These are phyloP conservation scores for Pteropus rufus DNA, from an alignment of 2,797 vertebrate species.

Conservation along the genomic window DNA sequence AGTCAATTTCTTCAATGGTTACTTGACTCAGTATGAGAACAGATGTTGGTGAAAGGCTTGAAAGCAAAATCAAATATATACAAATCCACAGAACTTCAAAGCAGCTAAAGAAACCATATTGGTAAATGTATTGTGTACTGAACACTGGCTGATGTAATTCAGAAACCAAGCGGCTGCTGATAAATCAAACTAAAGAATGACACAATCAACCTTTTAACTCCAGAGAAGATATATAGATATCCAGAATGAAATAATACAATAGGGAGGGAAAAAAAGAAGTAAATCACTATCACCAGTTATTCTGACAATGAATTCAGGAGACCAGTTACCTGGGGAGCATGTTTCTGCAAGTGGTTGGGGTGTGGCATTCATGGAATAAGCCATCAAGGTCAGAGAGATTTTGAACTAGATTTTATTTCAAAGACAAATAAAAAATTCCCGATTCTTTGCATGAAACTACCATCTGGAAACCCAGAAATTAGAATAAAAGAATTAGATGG, in stretches of 20 bases:
- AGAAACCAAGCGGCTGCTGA: neutral
- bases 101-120: neutral
- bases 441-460: neutral
- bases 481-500: neutral
- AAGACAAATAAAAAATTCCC: neutral
- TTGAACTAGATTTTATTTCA: slow-evolving; percentile 7
- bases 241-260: neutral
- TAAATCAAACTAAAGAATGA: slow-evolving; percentile 10
- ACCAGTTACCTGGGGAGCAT: neutral
- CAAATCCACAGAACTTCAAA: slow-evolving; percentile 15
- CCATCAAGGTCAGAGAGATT: neutral
- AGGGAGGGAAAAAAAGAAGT: neutral
- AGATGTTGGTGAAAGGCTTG: neutral
- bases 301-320: neutral
- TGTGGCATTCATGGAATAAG: neutral
- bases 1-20: neutral
- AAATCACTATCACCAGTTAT: neutral
- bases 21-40: neutral
- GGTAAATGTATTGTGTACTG: neutral
- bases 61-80: neutral
- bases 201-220: neutral
- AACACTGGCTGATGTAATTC: neutral
- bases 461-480: neutral
- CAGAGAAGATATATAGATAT: neutral
- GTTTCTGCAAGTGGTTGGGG: neutral